Percentiles rank a stretch among this genome's conserved stretches.
Evolutionary conservation across 2,113 vertebrate species (phyloP).

Genomic region (Pedionomus torquatus): DNA sequence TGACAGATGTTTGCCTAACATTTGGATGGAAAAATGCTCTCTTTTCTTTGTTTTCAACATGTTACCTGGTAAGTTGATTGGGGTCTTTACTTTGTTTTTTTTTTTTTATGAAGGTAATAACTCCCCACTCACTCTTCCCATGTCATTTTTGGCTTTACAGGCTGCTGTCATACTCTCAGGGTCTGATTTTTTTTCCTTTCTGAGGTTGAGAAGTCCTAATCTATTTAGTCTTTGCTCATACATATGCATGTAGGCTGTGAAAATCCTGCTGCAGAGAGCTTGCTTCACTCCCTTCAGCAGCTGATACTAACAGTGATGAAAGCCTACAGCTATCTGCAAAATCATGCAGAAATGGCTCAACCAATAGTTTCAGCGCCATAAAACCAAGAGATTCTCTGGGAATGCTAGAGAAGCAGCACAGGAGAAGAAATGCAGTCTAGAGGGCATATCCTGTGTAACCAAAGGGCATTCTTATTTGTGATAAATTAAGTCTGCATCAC

Average conservation of each 20-base stretch:
- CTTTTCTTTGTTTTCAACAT: neutral
- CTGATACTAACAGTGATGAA: neutral
- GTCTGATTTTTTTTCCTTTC: neutral
- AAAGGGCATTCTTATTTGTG: neutral
- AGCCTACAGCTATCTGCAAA: neutral
- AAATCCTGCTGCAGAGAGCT: neutral
- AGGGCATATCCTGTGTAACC: neutral
- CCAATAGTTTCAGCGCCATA: neutral
- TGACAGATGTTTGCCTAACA: neutral
- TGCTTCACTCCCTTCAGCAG: neutral
- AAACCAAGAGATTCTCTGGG: neutral
- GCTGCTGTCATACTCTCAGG: neutral
- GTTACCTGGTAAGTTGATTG: neutral
- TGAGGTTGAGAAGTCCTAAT: neutral
- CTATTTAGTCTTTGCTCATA: neutral
- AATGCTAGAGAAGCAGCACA: neutral
- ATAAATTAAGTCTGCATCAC: neutral
- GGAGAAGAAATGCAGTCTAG: neutral
- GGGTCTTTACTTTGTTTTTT: too few relatives aligned
- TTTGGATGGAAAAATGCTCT: neutral
- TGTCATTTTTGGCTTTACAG: neutral
- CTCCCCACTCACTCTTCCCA: fast-evolving
- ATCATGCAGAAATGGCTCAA: neutral
- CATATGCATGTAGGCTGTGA: neutral
- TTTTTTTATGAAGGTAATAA: too few relatives aligned